These are phyloP conservation scores for Columba janthina DNA, from an alignment of 2,113 vertebrate genomes.

Conservation along the genomic window DNA sequence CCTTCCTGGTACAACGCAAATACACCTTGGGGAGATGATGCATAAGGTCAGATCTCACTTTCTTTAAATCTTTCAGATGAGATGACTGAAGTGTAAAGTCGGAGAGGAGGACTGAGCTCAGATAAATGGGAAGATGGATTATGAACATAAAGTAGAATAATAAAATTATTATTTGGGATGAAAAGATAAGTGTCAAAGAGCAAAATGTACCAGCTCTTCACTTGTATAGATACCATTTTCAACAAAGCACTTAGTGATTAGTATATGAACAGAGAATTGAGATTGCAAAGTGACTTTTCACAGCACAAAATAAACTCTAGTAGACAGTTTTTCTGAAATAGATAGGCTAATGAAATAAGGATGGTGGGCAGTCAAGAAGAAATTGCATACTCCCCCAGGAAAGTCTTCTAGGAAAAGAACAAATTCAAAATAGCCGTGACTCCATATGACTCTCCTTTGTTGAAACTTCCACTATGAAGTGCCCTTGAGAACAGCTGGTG, in stretches of 20 bases:
- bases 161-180: neutral
- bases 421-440: neutral
- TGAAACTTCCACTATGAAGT: neutral
- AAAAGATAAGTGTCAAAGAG: neutral
- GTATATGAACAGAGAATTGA: neutral
- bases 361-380: neutral
- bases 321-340: neutral
- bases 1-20: neutral
- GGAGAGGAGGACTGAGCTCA: neutral
- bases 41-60: conserved; percentile 11
- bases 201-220: neutral
- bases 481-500: neutral
- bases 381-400: neutral
- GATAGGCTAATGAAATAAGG: neutral
- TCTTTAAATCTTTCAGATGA: neutral
- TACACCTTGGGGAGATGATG: neutral
- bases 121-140: neutral
- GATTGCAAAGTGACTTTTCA: conserved; percentile 3
- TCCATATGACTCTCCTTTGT: neutral
- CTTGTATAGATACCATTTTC: neutral
- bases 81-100: neutral
- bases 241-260: neutral
- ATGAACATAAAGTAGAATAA: neutral
- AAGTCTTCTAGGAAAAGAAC: neutral
- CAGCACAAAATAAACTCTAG: neutral